phyloP scores from a whole-genome alignment of 1,140 invertebrate species.

The Papilio polytes region DNA sequence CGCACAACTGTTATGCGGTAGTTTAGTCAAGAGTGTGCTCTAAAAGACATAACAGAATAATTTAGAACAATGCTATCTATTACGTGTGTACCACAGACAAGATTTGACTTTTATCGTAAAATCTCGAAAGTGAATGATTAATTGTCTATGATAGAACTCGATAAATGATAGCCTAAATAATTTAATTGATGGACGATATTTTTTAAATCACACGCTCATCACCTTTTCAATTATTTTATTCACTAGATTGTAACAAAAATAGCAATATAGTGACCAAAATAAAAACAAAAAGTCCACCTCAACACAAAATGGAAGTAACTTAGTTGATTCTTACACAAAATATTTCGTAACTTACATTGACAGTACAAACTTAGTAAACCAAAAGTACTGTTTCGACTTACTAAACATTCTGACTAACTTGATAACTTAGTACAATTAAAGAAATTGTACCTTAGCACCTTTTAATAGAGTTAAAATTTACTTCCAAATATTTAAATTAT shows the following conservation, averaged over 20 bases:
- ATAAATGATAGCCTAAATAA: constrained; percentile 7
- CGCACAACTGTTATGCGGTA: too few species aligned
- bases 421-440: too few species aligned
- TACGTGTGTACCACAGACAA: not conserved
- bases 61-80: not conserved
- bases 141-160: not conserved
- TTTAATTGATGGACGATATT: not conserved
- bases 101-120: constrained; percentile 15
- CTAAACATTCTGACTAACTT: not conserved
- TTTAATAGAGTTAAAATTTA: too few species aligned
- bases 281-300: not conserved
- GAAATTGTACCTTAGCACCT: too few species aligned
- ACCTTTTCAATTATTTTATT: not conserved
- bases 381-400: too few species aligned
- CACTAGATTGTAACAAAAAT: not conserved
- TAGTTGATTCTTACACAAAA: not conserved
- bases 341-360: not conserved
- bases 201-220: not conserved
- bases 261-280: not conserved
- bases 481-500: too few species aligned
- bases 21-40: too few species aligned
- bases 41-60: not conserved
- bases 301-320: not conserved
- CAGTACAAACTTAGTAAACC: too few species aligned
- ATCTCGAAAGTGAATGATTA: not conserved